Conservation (phyloP, 2,113 vertebrate species). For the Oxyruncus cristatus region DNA sequence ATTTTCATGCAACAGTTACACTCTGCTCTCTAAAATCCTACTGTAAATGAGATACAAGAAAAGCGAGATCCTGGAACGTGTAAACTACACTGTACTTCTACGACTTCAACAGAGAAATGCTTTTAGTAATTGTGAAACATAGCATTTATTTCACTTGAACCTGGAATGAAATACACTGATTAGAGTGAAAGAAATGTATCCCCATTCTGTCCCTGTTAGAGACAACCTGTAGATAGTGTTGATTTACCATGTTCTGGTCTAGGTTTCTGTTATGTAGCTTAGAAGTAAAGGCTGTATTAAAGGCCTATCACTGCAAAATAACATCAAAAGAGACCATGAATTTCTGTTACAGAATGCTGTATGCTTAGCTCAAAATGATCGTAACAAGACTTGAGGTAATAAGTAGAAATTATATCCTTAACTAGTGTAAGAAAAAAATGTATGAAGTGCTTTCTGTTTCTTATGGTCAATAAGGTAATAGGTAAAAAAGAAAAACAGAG, state of each 20-base stretch:
- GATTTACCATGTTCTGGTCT: not conserved
- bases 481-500: not conserved
- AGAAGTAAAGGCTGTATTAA: not conserved
- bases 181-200: not conserved
- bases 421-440: not conserved
- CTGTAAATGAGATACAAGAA: not conserved
- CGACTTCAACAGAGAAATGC: not conserved
- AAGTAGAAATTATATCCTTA: slow-evolving; percentile 16
- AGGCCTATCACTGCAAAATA: not conserved
- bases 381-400: not conserved
- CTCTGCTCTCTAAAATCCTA: not conserved
- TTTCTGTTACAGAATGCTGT: not conserved
- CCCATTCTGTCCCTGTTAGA: not conserved
- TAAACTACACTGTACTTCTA: not conserved
- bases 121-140: not conserved
- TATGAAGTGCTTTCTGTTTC: slow-evolving; percentile 11
- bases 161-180: not conserved
- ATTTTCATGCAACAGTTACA: not conserved
- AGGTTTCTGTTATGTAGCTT: not conserved
- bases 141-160: not conserved
- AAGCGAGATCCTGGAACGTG: not conserved
- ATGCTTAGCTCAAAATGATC: not conserved
- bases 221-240: not conserved
- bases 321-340: not conserved
- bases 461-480: slow-evolving; percentile 2